These are phyloP conservation scores for Sebastiscus tertius DNA, from an alignment of 2,797 vertebrate genomes.

Conservation along the genomic window DNA sequence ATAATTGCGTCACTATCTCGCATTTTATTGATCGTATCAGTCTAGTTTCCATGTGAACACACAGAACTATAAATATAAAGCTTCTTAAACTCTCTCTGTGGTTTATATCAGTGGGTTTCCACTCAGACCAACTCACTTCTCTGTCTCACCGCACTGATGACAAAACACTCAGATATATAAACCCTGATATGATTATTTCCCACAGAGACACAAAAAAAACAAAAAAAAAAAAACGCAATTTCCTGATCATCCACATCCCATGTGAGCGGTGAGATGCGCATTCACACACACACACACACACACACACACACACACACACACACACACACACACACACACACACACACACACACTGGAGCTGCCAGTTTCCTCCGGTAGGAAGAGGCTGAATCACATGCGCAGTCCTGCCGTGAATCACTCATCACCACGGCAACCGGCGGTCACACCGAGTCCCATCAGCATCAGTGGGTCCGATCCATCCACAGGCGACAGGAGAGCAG, in stretches of 20 bases:
- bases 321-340: no score
- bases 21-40: background rate
- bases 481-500: conserved; percentile 35
- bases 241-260: conserved; percentile 25
- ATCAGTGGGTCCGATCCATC: conserved; percentile 50
- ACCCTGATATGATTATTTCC: background rate
- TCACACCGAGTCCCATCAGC: conserved; percentile 59
- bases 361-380: conserved; percentile 52
- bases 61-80: background rate
- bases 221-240: conserved; percentile 5
- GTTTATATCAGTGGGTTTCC: background rate
- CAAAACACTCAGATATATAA: background rate
- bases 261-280: conserved; percentile 30
- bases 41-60: background rate
- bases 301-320: no score
- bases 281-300: conserved; percentile 14
- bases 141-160: background rate
- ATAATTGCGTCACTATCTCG: background rate
- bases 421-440: conserved; percentile 79
- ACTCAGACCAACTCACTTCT: background rate
- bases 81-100: background rate
- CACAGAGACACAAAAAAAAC: background rate
- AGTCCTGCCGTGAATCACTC: conserved; percentile 70
- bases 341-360: background rate
- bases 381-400: conserved; percentile 65